These are phyloP conservation scores for Pachypeltis micranthus DNA, from an alignment of 1,140 invertebrate genomes.

Conservation along the genomic window DNA sequence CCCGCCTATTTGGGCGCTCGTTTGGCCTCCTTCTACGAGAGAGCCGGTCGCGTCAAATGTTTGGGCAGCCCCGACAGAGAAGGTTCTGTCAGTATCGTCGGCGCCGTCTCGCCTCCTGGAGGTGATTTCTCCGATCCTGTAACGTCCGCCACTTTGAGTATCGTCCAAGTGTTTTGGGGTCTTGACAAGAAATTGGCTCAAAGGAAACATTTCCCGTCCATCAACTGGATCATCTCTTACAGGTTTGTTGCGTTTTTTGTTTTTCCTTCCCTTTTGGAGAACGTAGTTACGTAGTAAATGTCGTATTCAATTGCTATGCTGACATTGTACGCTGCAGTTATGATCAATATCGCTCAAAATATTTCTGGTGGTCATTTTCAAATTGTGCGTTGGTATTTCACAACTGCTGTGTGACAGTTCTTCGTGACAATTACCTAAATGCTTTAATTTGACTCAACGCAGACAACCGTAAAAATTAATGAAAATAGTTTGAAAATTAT, in stretches of 20 bases:
- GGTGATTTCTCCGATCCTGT: conserved; percentile 99
- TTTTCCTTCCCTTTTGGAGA: neutral
- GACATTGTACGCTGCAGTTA: no score
- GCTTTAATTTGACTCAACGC: no score
- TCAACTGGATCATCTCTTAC: conserved; percentile 99
- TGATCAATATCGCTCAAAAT: no score
- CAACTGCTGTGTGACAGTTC: no score
- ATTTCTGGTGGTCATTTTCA: no score
- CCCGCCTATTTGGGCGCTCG: conserved; percentile 97
- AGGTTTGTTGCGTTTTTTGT: conserved; percentile 37
- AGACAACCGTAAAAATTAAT: no score
- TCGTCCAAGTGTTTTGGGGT: conserved; percentile 99
- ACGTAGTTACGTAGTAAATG: neutral
- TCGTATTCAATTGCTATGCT: no score
- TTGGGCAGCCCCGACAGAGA: conserved; percentile 96
- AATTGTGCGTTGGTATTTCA: no score
- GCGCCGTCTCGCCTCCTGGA: conserved; percentile 97
- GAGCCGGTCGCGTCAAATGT: conserved; percentile 95
- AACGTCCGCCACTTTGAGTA: conserved; percentile 96
- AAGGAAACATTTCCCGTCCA: conserved; percentile 98
- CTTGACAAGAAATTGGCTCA: conserved; percentile 99
- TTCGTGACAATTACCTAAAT: no score
- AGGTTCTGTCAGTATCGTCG: conserved; percentile 97
- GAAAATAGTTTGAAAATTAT: no score
- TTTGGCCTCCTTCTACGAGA: conserved; percentile 97